Evolutionary conservation across 1,140 invertebrate species (phyloP).

Genomic region (Homalodisca vitripennis): DNA sequence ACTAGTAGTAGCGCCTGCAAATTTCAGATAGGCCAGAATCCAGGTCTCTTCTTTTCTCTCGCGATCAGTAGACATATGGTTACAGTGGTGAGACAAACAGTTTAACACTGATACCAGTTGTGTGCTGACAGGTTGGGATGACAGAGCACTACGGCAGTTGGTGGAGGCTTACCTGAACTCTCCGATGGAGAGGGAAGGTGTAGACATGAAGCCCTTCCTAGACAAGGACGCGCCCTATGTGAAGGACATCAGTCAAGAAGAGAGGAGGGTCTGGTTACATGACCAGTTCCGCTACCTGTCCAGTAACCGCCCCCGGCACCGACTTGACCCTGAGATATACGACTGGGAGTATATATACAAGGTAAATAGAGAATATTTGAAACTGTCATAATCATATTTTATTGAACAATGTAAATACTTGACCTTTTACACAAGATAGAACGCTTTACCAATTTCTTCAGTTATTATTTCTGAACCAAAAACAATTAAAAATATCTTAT

Average conservation of each 20-base stretch:
- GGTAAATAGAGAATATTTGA: background rate
- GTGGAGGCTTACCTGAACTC: slow-evolving; percentile 73
- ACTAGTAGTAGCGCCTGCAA: too few species aligned
- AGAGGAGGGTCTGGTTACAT: slow-evolving; percentile 67
- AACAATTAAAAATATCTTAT: too few species aligned
- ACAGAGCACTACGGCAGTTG: slow-evolving; percentile 70
- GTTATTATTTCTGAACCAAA: too few species aligned
- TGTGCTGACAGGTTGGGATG: slow-evolving; percentile 61
- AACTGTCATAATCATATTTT: background rate
- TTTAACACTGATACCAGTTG: background rate
- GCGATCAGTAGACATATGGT: background rate
- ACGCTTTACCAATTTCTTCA: too few species aligned
- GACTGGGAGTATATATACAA: slow-evolving; percentile 45
- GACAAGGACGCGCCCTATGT: slow-evolving; percentile 55
- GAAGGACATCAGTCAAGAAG: slow-evolving; percentile 66
- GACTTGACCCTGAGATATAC: slow-evolving; percentile 39
- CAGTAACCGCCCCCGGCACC: slow-evolving; percentile 53
- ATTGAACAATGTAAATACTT: too few species aligned
- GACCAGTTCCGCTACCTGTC: slow-evolving; percentile 64
- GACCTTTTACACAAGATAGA: too few species aligned
- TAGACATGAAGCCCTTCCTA: slow-evolving; percentile 74
- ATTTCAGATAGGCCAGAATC: too few species aligned
- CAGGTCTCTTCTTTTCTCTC: too few species aligned
- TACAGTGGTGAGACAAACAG: background rate
- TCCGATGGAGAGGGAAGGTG: slow-evolving; percentile 58